phyloP scores from a whole-genome alignment of 2,113 vertebrate genomes.

The Tachysurus fulvidraco region DNA sequence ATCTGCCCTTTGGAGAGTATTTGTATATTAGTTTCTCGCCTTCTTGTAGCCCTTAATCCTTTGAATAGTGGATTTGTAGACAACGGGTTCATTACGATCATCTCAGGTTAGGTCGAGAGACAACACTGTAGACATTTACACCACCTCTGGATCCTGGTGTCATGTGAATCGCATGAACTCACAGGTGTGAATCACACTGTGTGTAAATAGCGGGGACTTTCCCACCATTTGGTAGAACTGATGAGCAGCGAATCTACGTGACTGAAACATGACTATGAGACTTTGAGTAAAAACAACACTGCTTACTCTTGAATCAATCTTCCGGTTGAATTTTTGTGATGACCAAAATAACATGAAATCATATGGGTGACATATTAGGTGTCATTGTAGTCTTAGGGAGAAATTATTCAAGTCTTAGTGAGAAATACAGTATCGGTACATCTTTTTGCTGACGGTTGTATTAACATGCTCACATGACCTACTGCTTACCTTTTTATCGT shows the following conservation, averaged over 20 bases:
- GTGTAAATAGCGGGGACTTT: conserved; percentile 7
- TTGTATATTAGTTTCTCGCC: too few relatives aligned
- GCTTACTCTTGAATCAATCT: background rate
- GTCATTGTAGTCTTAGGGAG: background rate
- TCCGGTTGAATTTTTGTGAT: background rate
- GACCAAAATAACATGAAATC: background rate
- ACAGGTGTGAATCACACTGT: conserved; percentile 4
- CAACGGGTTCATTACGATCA: background rate
- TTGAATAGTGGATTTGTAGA: background rate
- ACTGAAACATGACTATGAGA: background rate
- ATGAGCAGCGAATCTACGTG: background rate
- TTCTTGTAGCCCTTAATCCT: too few relatives aligned
- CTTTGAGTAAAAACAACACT: background rate
- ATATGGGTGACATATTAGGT: background rate
- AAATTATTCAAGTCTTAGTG: too few relatives aligned
- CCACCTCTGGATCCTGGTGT: background rate
- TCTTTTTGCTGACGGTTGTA: background rate
- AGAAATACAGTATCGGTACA: too few relatives aligned
- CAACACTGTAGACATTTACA: background rate
- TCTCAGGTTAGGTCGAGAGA: background rate
- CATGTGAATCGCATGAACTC: background rate
- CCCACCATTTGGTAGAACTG: background rate
- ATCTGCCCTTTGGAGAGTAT: background rate
- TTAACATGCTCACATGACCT: background rate
- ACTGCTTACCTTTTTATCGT: background rate